phyloP scores from a whole-genome alignment of 2,888 invertebrate species.

The Heliconius hortense region DNA sequence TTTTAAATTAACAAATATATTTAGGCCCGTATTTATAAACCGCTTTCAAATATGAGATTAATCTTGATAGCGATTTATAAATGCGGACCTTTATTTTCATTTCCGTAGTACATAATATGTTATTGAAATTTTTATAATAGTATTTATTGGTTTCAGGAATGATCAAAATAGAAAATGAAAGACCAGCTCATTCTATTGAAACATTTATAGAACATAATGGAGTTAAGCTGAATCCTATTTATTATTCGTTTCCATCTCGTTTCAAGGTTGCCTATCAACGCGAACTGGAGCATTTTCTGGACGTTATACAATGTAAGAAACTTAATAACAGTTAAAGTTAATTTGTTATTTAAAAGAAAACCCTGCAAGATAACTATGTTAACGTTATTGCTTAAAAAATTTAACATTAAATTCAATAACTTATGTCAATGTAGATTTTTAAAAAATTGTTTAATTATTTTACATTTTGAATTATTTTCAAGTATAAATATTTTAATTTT shows the following conservation, averaged over 20 bases:
- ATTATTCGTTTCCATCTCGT: constrained; percentile 83
- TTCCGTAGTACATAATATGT: background rate
- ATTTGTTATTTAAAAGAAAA: background rate
- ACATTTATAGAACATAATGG: constrained; percentile 65
- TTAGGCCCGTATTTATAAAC: no score
- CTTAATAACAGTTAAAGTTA: background rate
- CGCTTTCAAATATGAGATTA: no score
- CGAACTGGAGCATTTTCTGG: constrained; percentile 84
- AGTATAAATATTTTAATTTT: no score
- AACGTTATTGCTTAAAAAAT: no score
- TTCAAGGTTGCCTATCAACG: constrained; percentile 75
- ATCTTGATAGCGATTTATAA: no score
- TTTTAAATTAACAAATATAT: background rate
- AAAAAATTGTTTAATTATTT: no score
- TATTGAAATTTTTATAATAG: constrained; percentile 44
- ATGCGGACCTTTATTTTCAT: no score
- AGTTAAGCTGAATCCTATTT: constrained; percentile 76
- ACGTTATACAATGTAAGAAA: constrained; percentile 75
- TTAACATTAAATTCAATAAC: no score
- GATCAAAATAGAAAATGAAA: constrained; percentile 80
- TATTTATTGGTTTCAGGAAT: constrained; percentile 54
- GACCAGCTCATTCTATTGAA: constrained; percentile 73
- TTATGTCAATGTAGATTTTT: no score
- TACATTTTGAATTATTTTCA: no score
- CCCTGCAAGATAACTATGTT: no score